Evolutionary conservation across 2,888 invertebrate genomes (phyloP), one percentile per base, ranked within the genome.

Genomic region (Xestia xanthographa): DNA sequence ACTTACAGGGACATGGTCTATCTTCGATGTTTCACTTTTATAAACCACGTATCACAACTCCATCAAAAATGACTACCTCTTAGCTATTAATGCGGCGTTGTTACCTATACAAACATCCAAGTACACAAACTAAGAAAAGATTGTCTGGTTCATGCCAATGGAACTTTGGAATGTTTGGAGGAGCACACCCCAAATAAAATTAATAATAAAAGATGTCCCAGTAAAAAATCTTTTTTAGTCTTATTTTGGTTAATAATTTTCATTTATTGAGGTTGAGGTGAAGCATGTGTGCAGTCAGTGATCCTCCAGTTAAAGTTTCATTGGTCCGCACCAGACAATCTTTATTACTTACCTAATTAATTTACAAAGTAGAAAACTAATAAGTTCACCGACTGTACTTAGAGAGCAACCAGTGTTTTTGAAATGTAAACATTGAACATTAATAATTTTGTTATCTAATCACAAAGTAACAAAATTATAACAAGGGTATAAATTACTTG

Each of bases 401-500:
- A 17, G 17, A 34, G 38, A 22, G 29, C 38, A 17, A n/a, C 26
- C 58, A 12, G 41, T 60, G 60, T 29, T 34, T 53, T 43, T 26
- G 62, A 50, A 56, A 26, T 26, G 14, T 26, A 56, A 53, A 26
- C 26, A 60, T 29, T 43, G n/a, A 65, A 41, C 34, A 41, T 38
- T 56, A 14, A 38, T 22, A 1, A 26, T 41, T 5, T 53, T 34
- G n/a, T 26, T 26, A 48, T 56, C 53, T 41, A 17, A 68, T 65
- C 45, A n/a, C 29, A n/a, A 66, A 53, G 43, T 48, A 20, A 72
- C 43, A 41, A 45, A n/a, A 45, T 29, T 26, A 22, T 48, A 66
- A 63, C 60, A 17, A 29, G 69, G 29, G 26, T 43, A 43, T 68
- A 43, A 67, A 72, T 43, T 48, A 66, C 41, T 63, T 53, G 45